Percentiles rank a stretch among this genome's conserved stretches.
These are phyloP conservation scores for Agrenia bidenticulata DNA, from an alignment of 2,888 invertebrate species.

Conservation along the genomic window DNA sequence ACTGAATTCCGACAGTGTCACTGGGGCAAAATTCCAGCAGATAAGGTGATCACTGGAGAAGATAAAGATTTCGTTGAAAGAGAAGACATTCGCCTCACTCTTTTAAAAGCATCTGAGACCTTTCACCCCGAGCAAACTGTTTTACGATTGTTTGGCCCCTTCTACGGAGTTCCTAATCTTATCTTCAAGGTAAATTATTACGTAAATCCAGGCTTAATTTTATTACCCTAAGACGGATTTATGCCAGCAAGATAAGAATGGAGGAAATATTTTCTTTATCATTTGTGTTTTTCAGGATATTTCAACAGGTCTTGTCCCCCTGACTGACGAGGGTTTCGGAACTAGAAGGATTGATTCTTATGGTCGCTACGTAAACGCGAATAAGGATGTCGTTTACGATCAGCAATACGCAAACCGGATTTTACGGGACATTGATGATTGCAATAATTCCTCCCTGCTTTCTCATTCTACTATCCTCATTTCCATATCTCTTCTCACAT, in stretches of 20 bases:
- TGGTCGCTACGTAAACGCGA: slow-evolving; percentile 50
- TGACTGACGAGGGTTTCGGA: slow-evolving; percentile 48
- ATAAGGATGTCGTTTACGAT: slow-evolving; percentile 52
- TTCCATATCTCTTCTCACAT: not conserved
- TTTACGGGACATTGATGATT: slow-evolving; percentile 51
- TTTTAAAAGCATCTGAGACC: slow-evolving; percentile 63
- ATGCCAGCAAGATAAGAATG: too few species aligned
- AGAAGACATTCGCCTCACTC: slow-evolving; percentile 67
- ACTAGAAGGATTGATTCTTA: slow-evolving; percentile 50
- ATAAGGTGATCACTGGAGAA: slow-evolving; percentile 54
- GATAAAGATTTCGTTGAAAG: slow-evolving; percentile 52
- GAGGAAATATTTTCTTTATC: slow-evolving; percentile 20
- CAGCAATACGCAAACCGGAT: slow-evolving; percentile 51
- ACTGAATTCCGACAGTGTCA: slow-evolving; percentile 55
- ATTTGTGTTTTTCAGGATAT: slow-evolving; percentile 44
- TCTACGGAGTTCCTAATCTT: slow-evolving; percentile 60
- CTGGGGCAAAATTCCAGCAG: slow-evolving; percentile 55
- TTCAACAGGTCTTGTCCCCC: slow-evolving; percentile 48
- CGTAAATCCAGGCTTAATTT: too few species aligned
- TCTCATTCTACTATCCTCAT: not conserved
- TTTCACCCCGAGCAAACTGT: slow-evolving; percentile 63
- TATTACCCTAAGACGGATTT: too few species aligned
- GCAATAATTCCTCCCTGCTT: slow-evolving; percentile 30
- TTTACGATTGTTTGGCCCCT: slow-evolving; percentile 68
- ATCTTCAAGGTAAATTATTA: slow-evolving; percentile 64